Evolutionary conservation across 2,888 invertebrate genomes (phyloP).

Genomic region (Uropetala carovei): DNA sequence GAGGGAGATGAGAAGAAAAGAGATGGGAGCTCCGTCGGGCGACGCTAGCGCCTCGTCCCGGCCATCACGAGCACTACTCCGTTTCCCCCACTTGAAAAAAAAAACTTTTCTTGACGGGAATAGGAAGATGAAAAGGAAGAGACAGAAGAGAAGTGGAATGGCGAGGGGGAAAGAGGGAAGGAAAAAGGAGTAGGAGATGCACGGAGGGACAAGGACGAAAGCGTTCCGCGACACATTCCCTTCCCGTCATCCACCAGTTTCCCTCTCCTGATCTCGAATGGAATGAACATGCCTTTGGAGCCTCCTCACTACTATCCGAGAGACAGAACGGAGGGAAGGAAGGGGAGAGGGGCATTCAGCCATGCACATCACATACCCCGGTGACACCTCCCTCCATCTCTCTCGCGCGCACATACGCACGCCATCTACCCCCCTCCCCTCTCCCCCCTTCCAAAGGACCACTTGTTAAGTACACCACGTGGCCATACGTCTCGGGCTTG

Average conservation of each 20-base stretch:
- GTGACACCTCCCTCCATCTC: no score
- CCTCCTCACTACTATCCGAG: no score
- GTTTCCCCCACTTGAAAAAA: not conserved
- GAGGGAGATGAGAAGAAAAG: not conserved
- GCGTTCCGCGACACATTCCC: not conserved
- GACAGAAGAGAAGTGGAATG: not conserved
- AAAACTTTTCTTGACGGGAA: not conserved
- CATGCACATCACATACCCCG: conserved; percentile 39
- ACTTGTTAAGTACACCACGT: conserved; percentile 53
- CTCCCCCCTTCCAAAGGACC: conserved; percentile 8
- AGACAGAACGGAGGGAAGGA: no score
- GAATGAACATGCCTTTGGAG: conserved; percentile 7
- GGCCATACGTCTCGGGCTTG: conserved; percentile 30
- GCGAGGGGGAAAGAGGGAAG: no score
- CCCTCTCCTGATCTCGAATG: conserved; percentile 33
- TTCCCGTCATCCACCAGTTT: no score
- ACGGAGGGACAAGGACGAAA: not conserved
- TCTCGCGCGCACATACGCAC: no score
- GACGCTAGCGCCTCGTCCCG: conserved; percentile 26
- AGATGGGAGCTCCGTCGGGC: no score
- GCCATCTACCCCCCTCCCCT: not conserved
- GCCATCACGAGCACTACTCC: conserved; percentile 27
- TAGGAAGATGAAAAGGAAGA: not conserved
- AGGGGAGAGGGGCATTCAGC: conserved; percentile 38
- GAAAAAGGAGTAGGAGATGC: no score